Base-by-base conservation (phyloP, 2,888 invertebrate species). In the Aspidapion aeneum region DNA sequence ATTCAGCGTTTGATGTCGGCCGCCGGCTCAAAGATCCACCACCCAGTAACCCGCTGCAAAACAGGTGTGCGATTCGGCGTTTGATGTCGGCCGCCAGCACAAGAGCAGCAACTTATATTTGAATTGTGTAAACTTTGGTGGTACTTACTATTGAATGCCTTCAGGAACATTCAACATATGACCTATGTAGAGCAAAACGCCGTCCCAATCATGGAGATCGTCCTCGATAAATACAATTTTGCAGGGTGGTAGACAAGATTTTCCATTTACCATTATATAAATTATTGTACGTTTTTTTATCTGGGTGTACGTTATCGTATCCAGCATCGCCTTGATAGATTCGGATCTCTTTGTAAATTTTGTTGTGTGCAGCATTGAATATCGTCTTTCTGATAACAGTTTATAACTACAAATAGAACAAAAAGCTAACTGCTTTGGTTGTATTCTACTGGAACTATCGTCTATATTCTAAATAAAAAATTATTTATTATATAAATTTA, bases 181-280 rank as follows among this genome's bases (percentile, higher is more conserved):
- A 2, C 18, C 52, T n/a, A 66, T 60, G 58, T 64, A 66, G 2
- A 64, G 52, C 61, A 66, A 35, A 49, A 64, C 17, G 49, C 57
- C 58, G 35, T 62, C 35, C 52, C 58, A 62, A 18, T 55, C 55
- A 1, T 21, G 3, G 5, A 62, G 48, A 35, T 66, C 66, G 1
- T 49, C 16, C 16, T 54, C 60, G 18, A 59, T 66, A 20, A 66
- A 22, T 1, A 66, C 66, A 12, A 64, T 61, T 48, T 66, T 66
- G 7, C 51, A 7, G 18, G 66, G 62, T 1, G 16, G 12, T 18
- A 60, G 62, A 21, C 62, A 62, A 1, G 50, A 9, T 18, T 62
- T 60, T 22, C 66, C 66, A 17, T 61, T 61, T n/a, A 62, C 64
- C 66, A 66, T 66, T 9, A 60, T n/a, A 35, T 64, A 64, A 20